phyloP scores from a whole-genome alignment of 2,888 invertebrate species.

The Drosophila atroscutellata region DNA sequence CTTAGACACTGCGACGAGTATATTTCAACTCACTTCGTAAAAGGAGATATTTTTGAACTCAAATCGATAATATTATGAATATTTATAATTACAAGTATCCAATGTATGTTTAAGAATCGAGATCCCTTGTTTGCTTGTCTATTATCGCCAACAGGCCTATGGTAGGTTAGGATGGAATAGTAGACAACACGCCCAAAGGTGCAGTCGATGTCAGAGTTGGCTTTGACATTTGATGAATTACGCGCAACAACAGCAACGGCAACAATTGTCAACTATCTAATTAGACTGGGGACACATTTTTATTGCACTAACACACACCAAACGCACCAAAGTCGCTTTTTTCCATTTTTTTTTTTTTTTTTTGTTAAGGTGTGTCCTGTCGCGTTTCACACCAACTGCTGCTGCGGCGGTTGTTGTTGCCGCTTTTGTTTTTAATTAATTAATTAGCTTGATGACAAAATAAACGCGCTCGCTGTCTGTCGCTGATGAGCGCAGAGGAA shows the following conservation, averaged over 20 bases:
- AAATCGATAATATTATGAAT: background rate
- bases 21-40: background rate
- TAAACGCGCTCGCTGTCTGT: conserved; percentile 60
- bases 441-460: conserved; percentile 80
- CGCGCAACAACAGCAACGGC: conserved; percentile 41
- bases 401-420: conserved; percentile 29
- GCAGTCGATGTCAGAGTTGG: conserved; percentile 64
- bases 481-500: conserved; percentile 61
- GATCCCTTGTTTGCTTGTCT: background rate
- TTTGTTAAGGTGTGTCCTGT: conserved; percentile 66
- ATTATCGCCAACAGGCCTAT: conserved; percentile 39
- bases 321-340: conserved; percentile 39
- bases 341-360: conserved; percentile 23
- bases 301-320: conserved; percentile 64
- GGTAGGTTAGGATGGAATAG: background rate
- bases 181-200: conserved; percentile 61
- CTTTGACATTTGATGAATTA: conserved; percentile 79
- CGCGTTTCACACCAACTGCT: conserved; percentile 68
- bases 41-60: accelerated
- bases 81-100: background rate
- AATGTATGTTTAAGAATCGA: conserved; percentile 19
- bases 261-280: conserved; percentile 71
- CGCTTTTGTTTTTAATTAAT: conserved; percentile 71
- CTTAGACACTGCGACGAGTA: background rate
- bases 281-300: conserved; percentile 77